Evolutionary conservation across 2,113 vertebrate genomes (phyloP).

Genomic region (Catharus minimus): DNA sequence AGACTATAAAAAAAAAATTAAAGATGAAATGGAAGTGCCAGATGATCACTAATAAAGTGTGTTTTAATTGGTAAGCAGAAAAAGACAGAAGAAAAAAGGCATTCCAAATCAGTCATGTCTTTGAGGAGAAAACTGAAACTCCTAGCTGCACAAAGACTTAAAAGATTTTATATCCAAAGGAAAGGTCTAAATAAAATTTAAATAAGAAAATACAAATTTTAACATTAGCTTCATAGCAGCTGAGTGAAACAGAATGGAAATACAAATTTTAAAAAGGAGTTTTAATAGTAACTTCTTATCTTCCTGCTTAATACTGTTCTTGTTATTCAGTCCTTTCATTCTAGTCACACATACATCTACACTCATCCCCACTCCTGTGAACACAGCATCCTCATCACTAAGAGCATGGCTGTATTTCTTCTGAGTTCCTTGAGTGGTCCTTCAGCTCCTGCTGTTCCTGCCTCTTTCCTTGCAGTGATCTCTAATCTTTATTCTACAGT

Average conservation of each 20-base stretch:
- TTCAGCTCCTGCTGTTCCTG: neutral
- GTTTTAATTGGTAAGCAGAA: neutral
- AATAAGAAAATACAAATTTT: neutral
- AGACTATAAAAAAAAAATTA: neutral
- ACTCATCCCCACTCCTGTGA: neutral
- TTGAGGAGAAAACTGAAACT: neutral
- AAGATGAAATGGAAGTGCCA: neutral
- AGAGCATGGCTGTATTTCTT: neutral
- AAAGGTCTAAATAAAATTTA: neutral
- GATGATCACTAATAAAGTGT: neutral
- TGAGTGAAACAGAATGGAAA: neutral
- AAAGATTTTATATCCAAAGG: neutral
- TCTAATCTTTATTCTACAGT: neutral
- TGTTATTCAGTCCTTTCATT: neutral
- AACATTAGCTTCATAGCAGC: no score
- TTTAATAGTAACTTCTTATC: neutral
- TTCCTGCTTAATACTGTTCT: neutral
- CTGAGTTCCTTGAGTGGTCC: neutral
- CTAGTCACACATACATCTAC: neutral
- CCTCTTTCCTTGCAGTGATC: neutral
- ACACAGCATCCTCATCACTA: neutral
- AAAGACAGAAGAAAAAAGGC: neutral
- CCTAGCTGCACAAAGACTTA: neutral
- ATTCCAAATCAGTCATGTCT: neutral
- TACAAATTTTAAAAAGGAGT: neutral